Conservation (phyloP, 2,888 invertebrate species). For the Cinara cedri region DNA sequence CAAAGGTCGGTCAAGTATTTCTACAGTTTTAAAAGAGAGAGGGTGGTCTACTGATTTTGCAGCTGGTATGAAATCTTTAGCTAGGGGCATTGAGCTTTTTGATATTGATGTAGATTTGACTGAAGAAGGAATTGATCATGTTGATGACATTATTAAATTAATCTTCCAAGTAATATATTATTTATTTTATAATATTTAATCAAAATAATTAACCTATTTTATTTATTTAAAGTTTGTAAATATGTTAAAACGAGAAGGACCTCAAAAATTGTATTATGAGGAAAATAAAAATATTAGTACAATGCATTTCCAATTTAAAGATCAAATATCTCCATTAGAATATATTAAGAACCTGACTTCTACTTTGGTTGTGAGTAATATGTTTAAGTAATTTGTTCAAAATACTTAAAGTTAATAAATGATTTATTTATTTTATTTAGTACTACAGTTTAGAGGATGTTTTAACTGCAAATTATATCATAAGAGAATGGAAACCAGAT, state of each 20-base stretch:
- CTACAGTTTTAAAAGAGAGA: slow-evolving; percentile 82
- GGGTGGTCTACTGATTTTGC: slow-evolving; percentile 90
- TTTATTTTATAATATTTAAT: neutral
- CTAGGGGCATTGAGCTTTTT: slow-evolving; percentile 90
- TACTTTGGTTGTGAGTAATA: slow-evolving; percentile 68
- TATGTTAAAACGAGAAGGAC: slow-evolving; percentile 63
- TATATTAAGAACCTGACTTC: slow-evolving; percentile 74
- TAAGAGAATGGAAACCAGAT: slow-evolving; percentile 86
- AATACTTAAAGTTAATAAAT: neutral
- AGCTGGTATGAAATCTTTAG: slow-evolving; percentile 78
- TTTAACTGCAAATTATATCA: slow-evolving; percentile 76
- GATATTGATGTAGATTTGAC: slow-evolving; percentile 88
- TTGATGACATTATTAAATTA: slow-evolving; percentile 84
- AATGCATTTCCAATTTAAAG: slow-evolving; percentile 86
- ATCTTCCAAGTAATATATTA: slow-evolving; percentile 73
- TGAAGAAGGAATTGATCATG: slow-evolving; percentile 85
- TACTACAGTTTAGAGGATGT: slow-evolving; percentile 73
- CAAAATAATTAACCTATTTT: neutral
- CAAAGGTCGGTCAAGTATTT: slow-evolving; percentile 92
- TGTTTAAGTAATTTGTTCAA: neutral
- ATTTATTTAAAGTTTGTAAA: slow-evolving; percentile 59
- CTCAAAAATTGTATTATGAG: slow-evolving; percentile 89
- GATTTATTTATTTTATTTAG: slow-evolving; percentile 59
- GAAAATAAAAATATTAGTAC: slow-evolving; percentile 82
- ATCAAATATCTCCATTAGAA: slow-evolving; percentile 77